Conservation (phyloP, 2,113 vertebrate genomes). For the Paraplagusia blochii region DNA sequence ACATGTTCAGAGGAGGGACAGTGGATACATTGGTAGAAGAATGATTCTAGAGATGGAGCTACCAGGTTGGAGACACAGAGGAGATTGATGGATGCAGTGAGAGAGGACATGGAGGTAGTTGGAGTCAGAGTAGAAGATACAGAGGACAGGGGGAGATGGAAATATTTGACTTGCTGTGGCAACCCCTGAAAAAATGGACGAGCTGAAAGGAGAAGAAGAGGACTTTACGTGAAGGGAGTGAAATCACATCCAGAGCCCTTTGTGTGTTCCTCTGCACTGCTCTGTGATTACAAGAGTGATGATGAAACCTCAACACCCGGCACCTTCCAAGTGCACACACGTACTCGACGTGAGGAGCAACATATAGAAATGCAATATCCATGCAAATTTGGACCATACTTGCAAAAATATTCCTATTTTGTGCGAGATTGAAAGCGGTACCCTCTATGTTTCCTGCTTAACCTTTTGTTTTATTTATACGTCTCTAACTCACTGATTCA, state of each 20-base stretch:
- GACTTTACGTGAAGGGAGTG: conserved; percentile 10
- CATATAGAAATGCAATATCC: conserved; percentile 69
- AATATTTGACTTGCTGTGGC: too few relatives aligned
- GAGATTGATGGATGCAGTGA: too few relatives aligned
- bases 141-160: too few relatives aligned
- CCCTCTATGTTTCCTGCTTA: conserved; percentile 56
- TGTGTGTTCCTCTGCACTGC: conserved; percentile 32
- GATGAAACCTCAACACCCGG: conserved; percentile 41
- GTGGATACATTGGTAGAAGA: too few relatives aligned
- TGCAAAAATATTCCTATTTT: conserved; percentile 64
- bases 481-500: conserved; percentile 33
- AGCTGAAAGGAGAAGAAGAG: too few relatives aligned
- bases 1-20: too few relatives aligned
- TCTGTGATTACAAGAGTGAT: conserved; percentile 68
- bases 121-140: too few relatives aligned
- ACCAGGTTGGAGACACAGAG: too few relatives aligned
- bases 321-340: conserved; percentile 22
- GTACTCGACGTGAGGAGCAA: conserved; percentile 41
- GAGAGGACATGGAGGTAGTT: too few relatives aligned
- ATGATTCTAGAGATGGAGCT: too few relatives aligned
- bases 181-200: too few relatives aligned
- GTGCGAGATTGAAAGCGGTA: conserved; percentile 44
- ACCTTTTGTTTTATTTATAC: conserved; percentile 70
- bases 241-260: conserved; percentile 32
- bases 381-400: conserved; percentile 71